A percentile compares a stretch with the other conserved stretches of the same genome.
Conservation (phyloP, 2,888 invertebrate species). For the Amphiduros pacificus region DNA sequence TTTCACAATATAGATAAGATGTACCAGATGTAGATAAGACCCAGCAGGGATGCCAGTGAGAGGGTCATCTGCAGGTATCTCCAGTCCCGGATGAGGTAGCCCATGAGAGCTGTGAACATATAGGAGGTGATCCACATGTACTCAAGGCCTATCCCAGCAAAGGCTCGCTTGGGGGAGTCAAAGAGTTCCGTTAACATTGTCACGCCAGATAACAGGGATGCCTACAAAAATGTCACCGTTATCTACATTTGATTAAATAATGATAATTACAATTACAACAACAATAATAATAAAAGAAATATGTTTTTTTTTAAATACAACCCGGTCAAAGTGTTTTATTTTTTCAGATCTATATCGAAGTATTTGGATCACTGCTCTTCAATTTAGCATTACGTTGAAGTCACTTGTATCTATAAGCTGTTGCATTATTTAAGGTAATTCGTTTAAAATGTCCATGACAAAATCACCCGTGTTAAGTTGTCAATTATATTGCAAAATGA, state of each 20-base stretch:
- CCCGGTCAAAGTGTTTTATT: too few relatives aligned
- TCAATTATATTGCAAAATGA: too few relatives aligned
- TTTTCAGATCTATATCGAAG: too few relatives aligned
- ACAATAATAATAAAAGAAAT: neutral
- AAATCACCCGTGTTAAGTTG: too few relatives aligned
- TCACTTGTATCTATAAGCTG: too few relatives aligned
- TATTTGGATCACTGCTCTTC: too few relatives aligned
- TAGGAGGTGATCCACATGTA: constrained; percentile 19
- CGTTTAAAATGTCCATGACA: too few relatives aligned
- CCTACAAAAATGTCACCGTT: neutral
- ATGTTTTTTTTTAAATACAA: too few relatives aligned
- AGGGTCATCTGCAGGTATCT: constrained; percentile 21
- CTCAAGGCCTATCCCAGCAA: constrained; percentile 24
- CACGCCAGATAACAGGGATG: constrained; percentile 15
- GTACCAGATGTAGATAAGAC: constrained; percentile 18
- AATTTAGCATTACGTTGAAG: too few relatives aligned
- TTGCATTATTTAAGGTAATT: too few relatives aligned
- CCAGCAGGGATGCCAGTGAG: constrained; percentile 7
- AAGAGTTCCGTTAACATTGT: constrained; percentile 24
- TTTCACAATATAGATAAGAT: too few relatives aligned
- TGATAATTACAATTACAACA: neutral
- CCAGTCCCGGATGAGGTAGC: constrained; percentile 24
- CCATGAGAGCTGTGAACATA: constrained; percentile 19
- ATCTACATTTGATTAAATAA: neutral
- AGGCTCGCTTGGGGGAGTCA: constrained; percentile 19